A percentile compares a stretch with the other conserved stretches of the same genome.
Conservation (phyloP, 2,888 invertebrate species). For the Andrena bicolor region DNA sequence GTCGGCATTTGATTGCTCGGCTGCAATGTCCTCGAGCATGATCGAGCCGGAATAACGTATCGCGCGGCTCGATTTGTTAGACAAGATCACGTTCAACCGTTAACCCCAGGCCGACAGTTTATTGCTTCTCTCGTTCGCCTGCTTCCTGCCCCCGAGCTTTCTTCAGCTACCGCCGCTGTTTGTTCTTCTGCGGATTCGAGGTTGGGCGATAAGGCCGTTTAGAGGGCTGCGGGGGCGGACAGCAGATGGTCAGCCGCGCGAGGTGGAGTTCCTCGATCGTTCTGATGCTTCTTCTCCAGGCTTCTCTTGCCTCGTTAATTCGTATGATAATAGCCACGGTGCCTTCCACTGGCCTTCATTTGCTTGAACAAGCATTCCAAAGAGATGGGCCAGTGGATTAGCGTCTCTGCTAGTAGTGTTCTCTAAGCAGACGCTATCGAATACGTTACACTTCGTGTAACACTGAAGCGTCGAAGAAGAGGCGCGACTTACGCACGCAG, state of each 20-base stretch:
- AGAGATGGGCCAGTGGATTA: neutral
- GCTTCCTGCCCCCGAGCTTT: neutral
- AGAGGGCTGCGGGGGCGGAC: neutral
- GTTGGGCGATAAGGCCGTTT: neutral
- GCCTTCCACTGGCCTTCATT: neutral
- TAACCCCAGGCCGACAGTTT: slow-evolving; percentile 4
- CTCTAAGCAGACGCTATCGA: neutral
- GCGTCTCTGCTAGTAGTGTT: too few relatives aligned
- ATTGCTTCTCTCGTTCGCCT: neutral
- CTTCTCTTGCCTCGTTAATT: too few relatives aligned
- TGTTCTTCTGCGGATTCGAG: neutral
- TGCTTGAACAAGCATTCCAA: neutral
- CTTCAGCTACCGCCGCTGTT: neutral
- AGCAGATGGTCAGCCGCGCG: too few relatives aligned
- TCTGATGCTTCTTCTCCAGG: too few relatives aligned
- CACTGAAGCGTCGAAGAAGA: neutral
- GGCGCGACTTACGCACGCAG: neutral
- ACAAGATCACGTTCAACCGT: slow-evolving; percentile 21
- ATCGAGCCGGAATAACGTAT: slow-evolving; percentile 4
- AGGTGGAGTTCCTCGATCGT: too few relatives aligned
- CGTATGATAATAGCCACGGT: neutral
- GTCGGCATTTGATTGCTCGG: slow-evolving; percentile 5
- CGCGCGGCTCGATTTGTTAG: slow-evolving; percentile 2
- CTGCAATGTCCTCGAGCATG: slow-evolving; percentile 12
- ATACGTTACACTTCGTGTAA: neutral